Base-by-base conservation (phyloP, 2,888 invertebrate genomes). In the Andrena bucephala region DNA sequence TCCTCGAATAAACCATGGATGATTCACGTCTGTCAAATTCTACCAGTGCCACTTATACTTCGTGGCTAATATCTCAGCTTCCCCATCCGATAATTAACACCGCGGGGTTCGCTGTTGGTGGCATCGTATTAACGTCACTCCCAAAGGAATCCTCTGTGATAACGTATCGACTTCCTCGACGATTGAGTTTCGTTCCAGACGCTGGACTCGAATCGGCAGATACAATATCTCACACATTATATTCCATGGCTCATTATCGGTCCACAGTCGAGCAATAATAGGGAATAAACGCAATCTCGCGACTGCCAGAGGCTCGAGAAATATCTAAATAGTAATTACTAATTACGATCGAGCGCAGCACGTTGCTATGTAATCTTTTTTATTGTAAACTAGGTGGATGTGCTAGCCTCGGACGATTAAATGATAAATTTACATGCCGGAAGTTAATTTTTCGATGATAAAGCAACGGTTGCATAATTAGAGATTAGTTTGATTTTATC, bases 151-250 rank as follows among this genome's bases (percentile, higher is more conserved):
- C 29, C 48, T 27, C 16, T 36, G 48, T 33, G 79, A 79, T 79
- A 79, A 69, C 71, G 48, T 75, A 82, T 75, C 79, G 69, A 42
- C 54, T 50, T 31, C 54, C 48, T 36, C 20, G 31, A 16, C 74
- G 16, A 24, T 48, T 13, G 62, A 36, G 60, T 71, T 70, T 82
- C 66, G 50, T 73, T 63, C 54, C 50, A n/a, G 8, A 50, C 50
- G 10, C 52, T 50, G 59, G 50, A 48, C 68, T 6, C 50, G 50
- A 68, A 20, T 27, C 48, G 31, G 7, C 63, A 36, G 71, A 71
- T 68, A 72, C 65, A 78, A 78, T 81, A 78, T 78, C 78, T 73
- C 59, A 74, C 63, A 63, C 71, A 57, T 63, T 71, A 81, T 80
- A 67, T 60, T 27, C 68, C 68, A 36, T 7, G 24, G 16, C 60